Evolutionary conservation across 2,888 invertebrate genomes (phyloP), one percentile per base, ranked within the genome.

Genomic region (Drosophila heteroneura): DNA sequence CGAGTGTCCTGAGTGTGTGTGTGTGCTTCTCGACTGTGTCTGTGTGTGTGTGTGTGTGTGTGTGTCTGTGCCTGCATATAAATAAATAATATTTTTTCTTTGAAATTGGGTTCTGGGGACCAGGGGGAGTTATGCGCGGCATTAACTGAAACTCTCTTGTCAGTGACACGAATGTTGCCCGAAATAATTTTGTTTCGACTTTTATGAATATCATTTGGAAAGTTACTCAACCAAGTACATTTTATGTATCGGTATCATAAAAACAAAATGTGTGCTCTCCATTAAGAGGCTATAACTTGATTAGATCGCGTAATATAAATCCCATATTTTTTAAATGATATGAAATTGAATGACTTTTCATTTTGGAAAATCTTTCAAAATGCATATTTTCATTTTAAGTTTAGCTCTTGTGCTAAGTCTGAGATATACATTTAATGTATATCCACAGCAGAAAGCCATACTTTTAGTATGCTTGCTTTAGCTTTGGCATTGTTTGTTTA

Each of bases 11-110:
- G 49, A 58, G 66, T 68, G 41, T 64, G 37, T 61, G 33, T 69
- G 33, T 69, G 28, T 60, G 37, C 35, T 22, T 54, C 32, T 61
- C 22, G 44, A 57, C 12, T 6, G 44, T 44, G 22, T 22, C 12
- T 41, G 12, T 7, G 22, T 44, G 12, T 28, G 26, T 26, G 22
- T 22, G 22, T 41, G 44, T 44, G 22, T 68, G 19, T 57, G 54
- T 44, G 22, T 47, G 16, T 68, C 9, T 57, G 54, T 53, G 72
- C 69, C 65, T 64, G 88, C 88, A 85, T 75, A 85, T 89, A 85
- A 90, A 85, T 85, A 88, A 82, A 83, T 73, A 77, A 74, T 77
- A 76, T 81, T 66, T 70, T 81, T 69, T 79, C 73, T 73, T 85
- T 70, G 77, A 72, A 90, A 88, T 70, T 70, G 65, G 73, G 65